phyloP scores from a whole-genome alignment of 2,888 invertebrate species.

The Frankliniella intonsa region DNA sequence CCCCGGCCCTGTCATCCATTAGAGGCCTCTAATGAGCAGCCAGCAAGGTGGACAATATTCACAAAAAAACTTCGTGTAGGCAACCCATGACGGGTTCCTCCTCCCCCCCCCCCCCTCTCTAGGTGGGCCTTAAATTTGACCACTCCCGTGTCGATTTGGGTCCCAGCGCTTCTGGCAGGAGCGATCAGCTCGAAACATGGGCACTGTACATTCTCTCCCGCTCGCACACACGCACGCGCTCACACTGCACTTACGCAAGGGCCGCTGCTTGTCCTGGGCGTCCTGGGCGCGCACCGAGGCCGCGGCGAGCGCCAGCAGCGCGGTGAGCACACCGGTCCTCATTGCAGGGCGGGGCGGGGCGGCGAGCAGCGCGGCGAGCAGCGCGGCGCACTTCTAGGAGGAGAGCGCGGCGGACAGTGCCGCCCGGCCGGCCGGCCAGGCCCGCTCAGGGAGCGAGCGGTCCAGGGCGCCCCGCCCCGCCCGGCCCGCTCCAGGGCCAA shows the following conservation, averaged over 20 bases:
- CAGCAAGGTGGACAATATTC: no score
- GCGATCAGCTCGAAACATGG: no score
- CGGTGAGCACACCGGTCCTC: neutral
- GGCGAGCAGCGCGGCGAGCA: neutral
- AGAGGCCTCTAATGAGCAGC: no score
- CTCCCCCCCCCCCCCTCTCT: no score
- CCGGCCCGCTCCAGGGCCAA: neutral
- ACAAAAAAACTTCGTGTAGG: no score
- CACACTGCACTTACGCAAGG: neutral
- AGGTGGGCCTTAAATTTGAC: no score
- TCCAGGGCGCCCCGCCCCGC: neutral
- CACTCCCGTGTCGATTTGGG: no score
- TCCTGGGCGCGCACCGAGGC: neutral
- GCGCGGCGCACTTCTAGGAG: neutral
- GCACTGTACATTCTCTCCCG: no score
- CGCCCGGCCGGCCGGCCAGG: neutral
- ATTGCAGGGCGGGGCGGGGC: neutral
- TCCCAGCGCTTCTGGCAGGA: no score
- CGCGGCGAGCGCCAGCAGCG: neutral
- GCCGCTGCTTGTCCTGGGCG: slow-evolving; percentile 7
- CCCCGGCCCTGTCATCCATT: no score
- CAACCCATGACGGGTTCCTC: no score
- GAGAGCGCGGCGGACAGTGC: neutral
- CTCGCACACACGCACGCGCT: no score
- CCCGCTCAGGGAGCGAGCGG: neutral